Evolutionary conservation across 2,113 vertebrate genomes (phyloP).

Genomic region (Rousettus leschenaultii): DNA sequence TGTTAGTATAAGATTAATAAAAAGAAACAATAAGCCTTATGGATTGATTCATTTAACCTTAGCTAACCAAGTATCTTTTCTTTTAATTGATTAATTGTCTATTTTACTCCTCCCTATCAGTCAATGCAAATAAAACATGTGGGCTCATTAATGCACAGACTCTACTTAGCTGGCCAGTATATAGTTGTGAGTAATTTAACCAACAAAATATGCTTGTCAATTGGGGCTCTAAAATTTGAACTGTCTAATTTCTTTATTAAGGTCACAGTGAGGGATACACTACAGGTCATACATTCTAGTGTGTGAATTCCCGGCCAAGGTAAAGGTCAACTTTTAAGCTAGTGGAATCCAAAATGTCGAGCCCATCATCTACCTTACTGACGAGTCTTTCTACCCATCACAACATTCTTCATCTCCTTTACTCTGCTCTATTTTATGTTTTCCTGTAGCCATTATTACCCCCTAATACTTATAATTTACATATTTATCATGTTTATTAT

Average conservation of each 20-base stretch:
- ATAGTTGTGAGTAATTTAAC: background rate
- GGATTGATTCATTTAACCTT: background rate
- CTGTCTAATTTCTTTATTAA: background rate
- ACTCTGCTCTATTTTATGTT: background rate
- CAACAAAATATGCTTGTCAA: background rate
- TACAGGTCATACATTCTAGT: background rate
- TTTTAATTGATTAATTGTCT: background rate
- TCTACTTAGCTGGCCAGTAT: background rate
- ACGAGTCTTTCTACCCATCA: background rate
- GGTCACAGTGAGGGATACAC: background rate
- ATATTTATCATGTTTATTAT: background rate
- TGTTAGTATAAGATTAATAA: background rate
- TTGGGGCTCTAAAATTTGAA: background rate
- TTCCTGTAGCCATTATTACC: background rate
- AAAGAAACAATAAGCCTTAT: background rate
- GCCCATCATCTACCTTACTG: background rate
- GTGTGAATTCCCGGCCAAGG: background rate
- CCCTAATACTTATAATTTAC: background rate
- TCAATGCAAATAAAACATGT: background rate
- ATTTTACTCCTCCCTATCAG: background rate
- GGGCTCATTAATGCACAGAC: background rate
- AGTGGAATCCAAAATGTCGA: background rate
- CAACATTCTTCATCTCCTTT: background rate
- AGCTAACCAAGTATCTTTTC: background rate
- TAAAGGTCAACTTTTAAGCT: background rate